Evolutionary conservation across 2,888 invertebrate genomes (phyloP).

Genomic region (Argyresthia goedartella): DNA sequence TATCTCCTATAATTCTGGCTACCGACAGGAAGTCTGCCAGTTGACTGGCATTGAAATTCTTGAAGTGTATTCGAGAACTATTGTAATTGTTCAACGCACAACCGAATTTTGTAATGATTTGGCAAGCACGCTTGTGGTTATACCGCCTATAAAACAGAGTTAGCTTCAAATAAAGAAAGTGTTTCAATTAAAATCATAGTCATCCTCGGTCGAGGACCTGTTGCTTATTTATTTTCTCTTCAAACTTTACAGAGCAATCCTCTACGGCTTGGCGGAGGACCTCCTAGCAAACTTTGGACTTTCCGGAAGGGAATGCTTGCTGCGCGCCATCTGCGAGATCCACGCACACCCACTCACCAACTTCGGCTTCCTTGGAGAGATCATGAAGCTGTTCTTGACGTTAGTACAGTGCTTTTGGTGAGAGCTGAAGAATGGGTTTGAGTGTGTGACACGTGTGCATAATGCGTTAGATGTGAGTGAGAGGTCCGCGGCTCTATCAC

Average conservation of each 20-base stretch:
- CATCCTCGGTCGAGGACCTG: no score
- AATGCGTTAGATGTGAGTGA: no score
- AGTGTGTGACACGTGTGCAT: no score
- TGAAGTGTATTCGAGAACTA: not conserved
- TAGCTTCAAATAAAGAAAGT: not conserved
- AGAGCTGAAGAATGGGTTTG: no score
- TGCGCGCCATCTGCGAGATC: constrained; percentile 88
- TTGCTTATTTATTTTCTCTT: no score
- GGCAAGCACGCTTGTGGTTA: no score
- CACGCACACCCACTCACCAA: constrained; percentile 83
- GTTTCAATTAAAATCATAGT: no score
- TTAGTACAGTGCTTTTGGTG: constrained; percentile 68
- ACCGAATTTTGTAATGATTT: not conserved
- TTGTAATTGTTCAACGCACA: not conserved
- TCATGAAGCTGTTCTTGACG: constrained; percentile 87
- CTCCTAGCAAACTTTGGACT: constrained; percentile 84
- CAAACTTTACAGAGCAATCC: constrained; percentile 70
- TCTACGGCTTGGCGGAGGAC: constrained; percentile 84
- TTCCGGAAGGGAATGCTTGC: constrained; percentile 84
- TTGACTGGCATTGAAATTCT: constrained; percentile 10
- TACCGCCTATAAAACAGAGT: no score
- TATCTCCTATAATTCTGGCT: constrained; percentile 19
- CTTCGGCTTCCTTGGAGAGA: constrained; percentile 86
- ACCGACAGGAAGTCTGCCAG: constrained; percentile 27
- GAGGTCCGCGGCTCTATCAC: no score